Percentiles rank a stretch among this genome's conserved stretches.
Conservation (phyloP, 2,797 vertebrate species). For the Hypotaenidia okinawae region DNA sequence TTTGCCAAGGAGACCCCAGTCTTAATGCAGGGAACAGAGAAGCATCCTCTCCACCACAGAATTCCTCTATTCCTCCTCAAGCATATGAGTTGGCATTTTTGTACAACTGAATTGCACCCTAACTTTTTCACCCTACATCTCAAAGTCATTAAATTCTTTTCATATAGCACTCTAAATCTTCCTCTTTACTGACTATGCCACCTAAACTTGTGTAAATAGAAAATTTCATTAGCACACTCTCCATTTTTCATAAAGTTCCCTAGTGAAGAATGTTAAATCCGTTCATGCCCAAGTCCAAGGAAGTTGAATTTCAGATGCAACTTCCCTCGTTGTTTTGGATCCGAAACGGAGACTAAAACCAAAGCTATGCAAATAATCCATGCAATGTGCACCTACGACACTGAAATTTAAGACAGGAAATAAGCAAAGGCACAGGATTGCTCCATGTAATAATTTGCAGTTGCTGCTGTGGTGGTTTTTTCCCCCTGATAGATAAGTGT, state of each 20-base stretch:
- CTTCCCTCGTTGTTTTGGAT: neutral
- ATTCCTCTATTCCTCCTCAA: neutral
- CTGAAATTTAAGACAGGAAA: neutral
- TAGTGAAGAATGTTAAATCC: neutral
- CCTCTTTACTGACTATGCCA: neutral
- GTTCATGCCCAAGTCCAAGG: neutral
- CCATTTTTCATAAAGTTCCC: neutral
- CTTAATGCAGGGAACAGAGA: neutral
- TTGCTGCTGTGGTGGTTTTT: neutral
- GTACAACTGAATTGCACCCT: neutral
- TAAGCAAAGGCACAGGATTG: neutral
- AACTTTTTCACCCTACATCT: neutral
- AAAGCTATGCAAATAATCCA: neutral
- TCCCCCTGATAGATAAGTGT: accelerated
- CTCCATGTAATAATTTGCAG: neutral
- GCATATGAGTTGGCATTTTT: neutral
- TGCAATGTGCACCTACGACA: neutral
- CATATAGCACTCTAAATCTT: neutral
- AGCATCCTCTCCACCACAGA: neutral
- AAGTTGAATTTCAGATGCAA: neutral
- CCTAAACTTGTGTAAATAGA: neutral
- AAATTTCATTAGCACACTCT: neutral
- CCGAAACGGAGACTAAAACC: neutral
- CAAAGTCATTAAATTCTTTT: conserved; percentile 8
- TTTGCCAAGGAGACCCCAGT: neutral